These are phyloP conservation scores for Eilema griseolum DNA, from an alignment of 2,888 invertebrate genomes.

Conservation along the genomic window DNA sequence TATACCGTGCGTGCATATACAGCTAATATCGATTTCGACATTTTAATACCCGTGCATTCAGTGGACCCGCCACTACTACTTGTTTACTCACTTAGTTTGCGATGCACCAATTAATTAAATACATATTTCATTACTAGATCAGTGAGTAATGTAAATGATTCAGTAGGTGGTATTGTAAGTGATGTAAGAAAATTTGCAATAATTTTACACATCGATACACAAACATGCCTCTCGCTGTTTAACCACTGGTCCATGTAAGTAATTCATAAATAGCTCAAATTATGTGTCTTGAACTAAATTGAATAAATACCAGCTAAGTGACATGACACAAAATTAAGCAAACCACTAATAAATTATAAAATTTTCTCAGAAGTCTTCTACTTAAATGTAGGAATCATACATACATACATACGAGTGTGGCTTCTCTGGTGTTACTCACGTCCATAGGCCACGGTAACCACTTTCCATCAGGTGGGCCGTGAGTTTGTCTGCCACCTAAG, in stretches of 20 bases:
- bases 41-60: background rate
- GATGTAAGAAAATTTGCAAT: constrained; percentile 62
- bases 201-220: constrained; percentile 62
- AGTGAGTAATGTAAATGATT: constrained; percentile 41
- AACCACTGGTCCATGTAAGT: constrained; percentile 60
- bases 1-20: too few species aligned
- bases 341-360: background rate
- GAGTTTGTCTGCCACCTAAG: too few species aligned
- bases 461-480: too few species aligned
- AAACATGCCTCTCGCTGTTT: constrained; percentile 59
- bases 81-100: background rate
- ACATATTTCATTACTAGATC: constrained; percentile 31
- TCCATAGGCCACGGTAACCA: too few species aligned
- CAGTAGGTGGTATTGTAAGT: constrained; percentile 45
- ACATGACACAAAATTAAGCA: background rate
- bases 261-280: constrained; percentile 51
- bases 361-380: background rate
- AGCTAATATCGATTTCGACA: background rate
- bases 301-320: background rate
- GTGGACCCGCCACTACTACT: background rate
- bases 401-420: too few species aligned
- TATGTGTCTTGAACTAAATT: constrained; percentile 26
- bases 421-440: too few species aligned
- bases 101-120: background rate
- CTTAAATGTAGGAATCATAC: too few species aligned